phyloP scores from a whole-genome alignment of 1,140 invertebrate genomes.

The Thrips palmi region DNA sequence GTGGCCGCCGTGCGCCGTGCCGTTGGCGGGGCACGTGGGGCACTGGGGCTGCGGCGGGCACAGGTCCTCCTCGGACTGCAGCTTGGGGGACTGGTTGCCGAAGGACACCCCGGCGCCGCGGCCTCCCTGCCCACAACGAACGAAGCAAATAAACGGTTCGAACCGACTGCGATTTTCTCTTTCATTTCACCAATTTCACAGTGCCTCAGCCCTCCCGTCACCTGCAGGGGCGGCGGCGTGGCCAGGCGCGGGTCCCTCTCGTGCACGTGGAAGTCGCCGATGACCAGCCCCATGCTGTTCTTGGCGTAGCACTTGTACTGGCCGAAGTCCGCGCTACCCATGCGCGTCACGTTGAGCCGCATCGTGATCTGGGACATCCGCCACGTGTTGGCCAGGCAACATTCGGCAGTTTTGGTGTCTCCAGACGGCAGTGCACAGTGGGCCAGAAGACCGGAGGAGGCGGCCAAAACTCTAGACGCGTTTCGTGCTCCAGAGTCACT shows the following conservation, averaged over 20 bases:
- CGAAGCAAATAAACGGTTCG: no score
- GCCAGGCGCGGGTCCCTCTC: conserved; percentile 27
- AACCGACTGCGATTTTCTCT: no score
- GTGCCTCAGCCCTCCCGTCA: conserved; percentile 14
- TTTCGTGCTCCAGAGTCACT: no score
- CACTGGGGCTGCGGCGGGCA: conserved; percentile 36
- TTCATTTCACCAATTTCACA: no score
- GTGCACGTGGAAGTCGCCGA: conserved; percentile 41
- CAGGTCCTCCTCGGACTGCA: conserved; percentile 43
- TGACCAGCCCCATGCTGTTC: conserved; percentile 57
- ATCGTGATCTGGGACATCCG: no score
- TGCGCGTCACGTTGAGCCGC: conserved; percentile 50
- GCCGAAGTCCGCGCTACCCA: conserved; percentile 48
- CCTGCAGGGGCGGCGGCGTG: conserved; percentile 21
- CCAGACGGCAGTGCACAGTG: not conserved
- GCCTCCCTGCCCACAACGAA: conserved; percentile 11
- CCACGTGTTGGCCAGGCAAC: no score
- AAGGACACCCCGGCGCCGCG: conserved; percentile 23
- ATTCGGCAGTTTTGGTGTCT: not conserved
- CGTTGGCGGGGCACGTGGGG: conserved; percentile 34
- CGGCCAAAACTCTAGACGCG: no score
- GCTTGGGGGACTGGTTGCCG: conserved; percentile 34
- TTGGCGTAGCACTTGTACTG: conserved; percentile 67
- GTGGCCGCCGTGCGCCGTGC: no score
- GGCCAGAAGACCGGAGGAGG: no score